Percentiles rank a stretch among this genome's conserved stretches.
Evolutionary conservation across 2,113 vertebrate species (phyloP).

Genomic region (Chitala chitala): DNA sequence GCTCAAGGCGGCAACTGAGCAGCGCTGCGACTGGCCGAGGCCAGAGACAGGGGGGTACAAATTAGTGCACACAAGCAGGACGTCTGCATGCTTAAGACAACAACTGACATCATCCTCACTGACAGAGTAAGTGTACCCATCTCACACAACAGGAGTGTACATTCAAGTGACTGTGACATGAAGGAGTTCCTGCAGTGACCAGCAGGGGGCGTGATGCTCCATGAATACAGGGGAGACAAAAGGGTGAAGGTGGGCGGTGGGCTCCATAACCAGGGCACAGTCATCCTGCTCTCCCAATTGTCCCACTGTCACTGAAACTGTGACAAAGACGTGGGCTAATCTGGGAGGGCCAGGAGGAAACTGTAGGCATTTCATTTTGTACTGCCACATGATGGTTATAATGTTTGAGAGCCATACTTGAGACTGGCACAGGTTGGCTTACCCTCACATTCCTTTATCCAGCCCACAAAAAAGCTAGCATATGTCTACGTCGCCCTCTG

Average conservation of each 20-base stretch:
- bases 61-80: not conserved
- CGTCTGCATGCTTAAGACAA: slow-evolving; percentile 8
- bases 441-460: not conserved
- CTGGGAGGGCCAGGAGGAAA: no score
- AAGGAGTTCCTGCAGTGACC: not conserved
- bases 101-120: not conserved
- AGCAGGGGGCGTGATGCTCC: no score
- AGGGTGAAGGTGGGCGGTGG: not conserved
- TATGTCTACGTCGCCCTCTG: not conserved
- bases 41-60: not conserved
- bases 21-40: not conserved
- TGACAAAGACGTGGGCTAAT: no score
- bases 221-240: no score
- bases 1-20: not conserved
- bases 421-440: not conserved
- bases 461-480: not conserved
- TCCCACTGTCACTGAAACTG: no score
- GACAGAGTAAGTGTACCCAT: not conserved
- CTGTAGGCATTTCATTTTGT: no score
- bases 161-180: not conserved
- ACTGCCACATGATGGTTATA: no score
- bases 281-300: not conserved
- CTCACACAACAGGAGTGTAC: not conserved
- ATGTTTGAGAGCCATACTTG: not conserved
- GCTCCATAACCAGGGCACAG: not conserved